phyloP scores from a whole-genome alignment of 2,888 invertebrate species.

The Xanthia icteritia region DNA sequence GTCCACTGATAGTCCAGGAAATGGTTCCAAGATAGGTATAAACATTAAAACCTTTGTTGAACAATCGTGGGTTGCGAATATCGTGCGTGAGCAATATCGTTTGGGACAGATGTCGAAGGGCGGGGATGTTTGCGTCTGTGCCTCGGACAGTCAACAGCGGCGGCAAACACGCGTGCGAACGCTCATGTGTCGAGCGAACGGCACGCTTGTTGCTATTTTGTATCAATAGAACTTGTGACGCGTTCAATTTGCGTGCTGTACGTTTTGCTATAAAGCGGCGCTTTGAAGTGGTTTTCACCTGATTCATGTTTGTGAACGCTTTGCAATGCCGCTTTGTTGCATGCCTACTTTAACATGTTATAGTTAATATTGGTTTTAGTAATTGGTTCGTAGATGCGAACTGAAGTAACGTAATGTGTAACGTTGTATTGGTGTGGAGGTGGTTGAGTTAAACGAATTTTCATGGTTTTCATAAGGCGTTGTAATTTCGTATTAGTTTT shows the following conservation, averaged over 20 bases:
- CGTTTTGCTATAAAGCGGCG: conserved; percentile 47
- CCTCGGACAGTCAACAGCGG: conserved; percentile 81
- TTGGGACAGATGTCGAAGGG: conserved; percentile 78
- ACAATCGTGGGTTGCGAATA: conserved; percentile 77
- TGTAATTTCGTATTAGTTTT: neutral
- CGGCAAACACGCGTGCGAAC: conserved; percentile 83
- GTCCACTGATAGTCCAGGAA: conserved; percentile 60
- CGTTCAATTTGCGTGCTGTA: conserved; percentile 58
- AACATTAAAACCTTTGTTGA: conserved; percentile 76
- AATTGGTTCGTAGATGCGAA: conserved; percentile 18
- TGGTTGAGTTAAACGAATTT: neutral
- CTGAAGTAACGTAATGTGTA: conserved; percentile 15
- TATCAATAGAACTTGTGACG: conserved; percentile 71
- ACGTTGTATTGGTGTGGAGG: neutral
- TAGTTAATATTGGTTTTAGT: conserved; percentile 41
- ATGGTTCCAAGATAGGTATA: conserved; percentile 72
- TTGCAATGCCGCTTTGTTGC: conserved; percentile 38
- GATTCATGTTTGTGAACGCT: conserved; percentile 54
- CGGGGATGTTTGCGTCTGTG: conserved; percentile 76
- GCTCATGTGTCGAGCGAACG: conserved; percentile 75
- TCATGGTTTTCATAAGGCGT: neutral
- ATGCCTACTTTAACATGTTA: conserved; percentile 41
- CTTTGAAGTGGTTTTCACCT: conserved; percentile 67
- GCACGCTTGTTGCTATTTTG: conserved; percentile 74
- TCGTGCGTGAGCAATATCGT: conserved; percentile 83